phyloP scores from a whole-genome alignment of 2,797 vertebrate species.

The Danio tinwini region DNA sequence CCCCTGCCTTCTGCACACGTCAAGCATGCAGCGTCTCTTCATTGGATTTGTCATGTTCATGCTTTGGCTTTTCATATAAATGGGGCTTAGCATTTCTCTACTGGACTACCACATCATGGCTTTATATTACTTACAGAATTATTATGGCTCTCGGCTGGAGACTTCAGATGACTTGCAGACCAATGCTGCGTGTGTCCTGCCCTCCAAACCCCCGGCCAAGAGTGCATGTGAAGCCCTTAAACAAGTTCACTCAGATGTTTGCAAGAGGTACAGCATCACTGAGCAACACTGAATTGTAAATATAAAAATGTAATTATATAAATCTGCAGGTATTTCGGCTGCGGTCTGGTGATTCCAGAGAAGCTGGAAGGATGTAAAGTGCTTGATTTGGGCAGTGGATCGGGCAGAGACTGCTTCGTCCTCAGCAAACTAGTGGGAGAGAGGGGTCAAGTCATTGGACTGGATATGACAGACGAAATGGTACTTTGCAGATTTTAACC shows the following conservation, averaged over 20 bases:
- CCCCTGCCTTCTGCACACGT: too few species aligned
- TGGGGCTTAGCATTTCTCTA: neutral
- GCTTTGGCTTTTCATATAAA: neutral
- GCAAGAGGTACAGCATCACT: constrained; percentile 66
- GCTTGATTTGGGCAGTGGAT: constrained; percentile 88
- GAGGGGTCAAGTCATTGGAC: constrained; percentile 79
- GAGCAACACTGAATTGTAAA: neutral
- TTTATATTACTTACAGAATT: constrained; percentile 63
- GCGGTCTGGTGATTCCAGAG: constrained; percentile 85
- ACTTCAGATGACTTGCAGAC: constrained; percentile 74
- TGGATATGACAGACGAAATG: constrained; percentile 86
- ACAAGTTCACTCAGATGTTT: constrained; percentile 76
- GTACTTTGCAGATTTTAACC: constrained; percentile 59
- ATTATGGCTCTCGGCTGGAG: constrained; percentile 71
- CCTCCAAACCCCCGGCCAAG: constrained; percentile 33
- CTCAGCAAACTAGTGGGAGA: constrained; percentile 87
- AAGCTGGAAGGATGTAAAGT: constrained; percentile 79
- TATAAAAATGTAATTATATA: neutral
- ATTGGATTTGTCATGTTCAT: neutral
- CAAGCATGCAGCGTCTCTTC: neutral
- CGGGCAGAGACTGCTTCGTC: constrained; percentile 84
- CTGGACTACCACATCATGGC: neutral
- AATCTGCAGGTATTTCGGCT: constrained; percentile 85
- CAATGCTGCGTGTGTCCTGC: constrained; percentile 68
- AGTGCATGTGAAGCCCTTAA: constrained; percentile 69